Evolutionary conservation across 2,888 invertebrate species (phyloP), one percentile per base, ranked within the genome.

Genomic region (Ceratothoa steindachneri): DNA sequence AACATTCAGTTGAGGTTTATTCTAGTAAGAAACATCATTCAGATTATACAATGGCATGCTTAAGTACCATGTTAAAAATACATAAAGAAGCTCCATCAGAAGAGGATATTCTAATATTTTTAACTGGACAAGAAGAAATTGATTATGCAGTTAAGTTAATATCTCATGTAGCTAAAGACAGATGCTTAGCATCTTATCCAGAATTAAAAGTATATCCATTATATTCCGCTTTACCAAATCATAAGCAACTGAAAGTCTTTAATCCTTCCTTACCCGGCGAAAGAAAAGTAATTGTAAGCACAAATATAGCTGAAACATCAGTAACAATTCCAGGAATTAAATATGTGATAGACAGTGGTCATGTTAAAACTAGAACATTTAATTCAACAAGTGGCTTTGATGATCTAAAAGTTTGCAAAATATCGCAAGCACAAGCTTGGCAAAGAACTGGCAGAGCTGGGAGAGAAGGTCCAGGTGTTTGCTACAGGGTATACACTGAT

Each of bases 71-170:
- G 79, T 95, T 97, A 83, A 92, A 95, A 85, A 90, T 97, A 66
- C 96, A 97, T 84, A 88, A 89, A 75, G 89, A 90, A 82, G 88
- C 90, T 67, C 93, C 95, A 5, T 85, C 91, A 41, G 89, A 91
- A 93, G 90, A 95, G 81, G 95, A 95, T 84, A 92, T 97, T 81
- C 86, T 97, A 71, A 92, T 96, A 52, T 97, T 97, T 85, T 86
- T 97, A 73, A 97, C 97, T 67, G 97, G 97, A 0, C 96, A 97
- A 86, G 97, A 97, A 85, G 97, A 97, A 88, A 97, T 97, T 80
- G 96, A 97, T 85, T 83, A 84, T 1, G 83, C 91, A 80, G 90
- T 89, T 77, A 87, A 89, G 81, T 91, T 90, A 83, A 91, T 93
- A 55, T 87, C 90, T 81, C 87, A 89, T 82, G 88, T 91, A 80